Evolutionary conservation across 2,888 invertebrate genomes (phyloP), one percentile per base, ranked within the genome.

Genomic region (Limnephilus auricula): DNA sequence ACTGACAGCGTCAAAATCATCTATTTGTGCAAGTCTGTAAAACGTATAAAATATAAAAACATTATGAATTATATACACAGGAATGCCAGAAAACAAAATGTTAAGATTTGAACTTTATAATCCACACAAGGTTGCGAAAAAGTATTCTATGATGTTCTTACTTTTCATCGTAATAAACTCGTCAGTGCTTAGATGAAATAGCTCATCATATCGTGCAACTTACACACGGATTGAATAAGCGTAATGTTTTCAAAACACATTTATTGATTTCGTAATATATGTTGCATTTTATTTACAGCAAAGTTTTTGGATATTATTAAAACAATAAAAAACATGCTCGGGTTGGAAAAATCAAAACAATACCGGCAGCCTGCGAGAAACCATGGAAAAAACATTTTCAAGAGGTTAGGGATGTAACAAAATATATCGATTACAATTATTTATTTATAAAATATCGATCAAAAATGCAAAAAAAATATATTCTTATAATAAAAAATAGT

Each of bases 291-390:
- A 82, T 25, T 34, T 34, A 82, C 13, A 82, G 31, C 34, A 82
- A 34, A 65, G 31, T 32, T 82, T 82, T 82, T 82, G 9, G 18
- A 34, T 34, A 82, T 15, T 34, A 82, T 34, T 82, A 82, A 82
- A 82, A 82, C 82, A 82, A 85, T 85, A 65, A 87, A 40, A 87
- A 87, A 87, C 78, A 87, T 32, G 50, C 87, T 87, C 87, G 25
- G 25, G 32, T 65, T 25, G 31, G 34, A 87, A 65, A 78, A 87
- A 87, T 87, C 87, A 87, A 87, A 87, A 87, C 87, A 87, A 87
- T 87, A 78, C 87, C 87, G 87, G 87, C 85, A 50, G 85, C 85
- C 85, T 45, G 82, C 18, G 18, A 82, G 32, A 82, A 82, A 82
- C 82, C 82, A 82, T 82, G n/a, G 82, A 82, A 82, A 32, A 82